Percentiles rank a stretch among this genome's conserved stretches.
phyloP scores from a whole-genome alignment of 2,888 invertebrate species.

The Agrotis ipsilon region DNA sequence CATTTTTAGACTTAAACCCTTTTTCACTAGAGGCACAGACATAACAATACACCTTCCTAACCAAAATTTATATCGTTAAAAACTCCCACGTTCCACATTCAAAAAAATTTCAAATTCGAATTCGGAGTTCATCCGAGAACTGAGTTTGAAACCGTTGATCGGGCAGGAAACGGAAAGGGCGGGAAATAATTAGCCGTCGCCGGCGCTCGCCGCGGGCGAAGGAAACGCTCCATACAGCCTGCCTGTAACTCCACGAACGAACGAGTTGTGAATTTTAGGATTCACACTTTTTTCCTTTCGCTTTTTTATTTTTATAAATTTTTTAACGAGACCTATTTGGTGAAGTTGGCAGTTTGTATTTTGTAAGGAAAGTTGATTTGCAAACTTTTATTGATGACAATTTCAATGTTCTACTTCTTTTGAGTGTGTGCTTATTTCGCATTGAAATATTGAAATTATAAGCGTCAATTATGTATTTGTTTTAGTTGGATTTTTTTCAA shows the following conservation, averaged over 20 bases:
- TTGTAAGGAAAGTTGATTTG: slow-evolving; percentile 8
- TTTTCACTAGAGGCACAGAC: no score
- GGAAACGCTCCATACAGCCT: slow-evolving; percentile 78
- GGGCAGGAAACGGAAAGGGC: slow-evolving; percentile 82
- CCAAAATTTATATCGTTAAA: slow-evolving; percentile 40
- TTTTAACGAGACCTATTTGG: slow-evolving; percentile 60
- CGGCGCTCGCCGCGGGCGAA: slow-evolving; percentile 76
- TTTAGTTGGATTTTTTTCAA: no score
- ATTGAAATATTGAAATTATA: not conserved
- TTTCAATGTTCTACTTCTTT: not conserved
- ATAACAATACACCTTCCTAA: not conserved
- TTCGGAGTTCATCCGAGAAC: slow-evolving; percentile 63
- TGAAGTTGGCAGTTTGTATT: slow-evolving; percentile 24
- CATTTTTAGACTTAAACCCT: no score
- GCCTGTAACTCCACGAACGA: slow-evolving; percentile 68
- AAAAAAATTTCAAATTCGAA: slow-evolving; percentile 61
- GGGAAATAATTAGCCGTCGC: slow-evolving; percentile 88
- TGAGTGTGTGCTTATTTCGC: not conserved
- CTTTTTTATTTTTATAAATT: slow-evolving; percentile 43
- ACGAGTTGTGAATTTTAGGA: slow-evolving; percentile 69
- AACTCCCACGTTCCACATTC: slow-evolving; percentile 66
- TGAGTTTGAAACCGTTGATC: slow-evolving; percentile 71
- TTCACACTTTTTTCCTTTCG: slow-evolving; percentile 62
- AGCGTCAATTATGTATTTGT: no score
- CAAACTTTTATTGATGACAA: slow-evolving; percentile 37